Base-by-base conservation (phyloP, 2,888 invertebrate species). In the Agrochola lychnidis region DNA sequence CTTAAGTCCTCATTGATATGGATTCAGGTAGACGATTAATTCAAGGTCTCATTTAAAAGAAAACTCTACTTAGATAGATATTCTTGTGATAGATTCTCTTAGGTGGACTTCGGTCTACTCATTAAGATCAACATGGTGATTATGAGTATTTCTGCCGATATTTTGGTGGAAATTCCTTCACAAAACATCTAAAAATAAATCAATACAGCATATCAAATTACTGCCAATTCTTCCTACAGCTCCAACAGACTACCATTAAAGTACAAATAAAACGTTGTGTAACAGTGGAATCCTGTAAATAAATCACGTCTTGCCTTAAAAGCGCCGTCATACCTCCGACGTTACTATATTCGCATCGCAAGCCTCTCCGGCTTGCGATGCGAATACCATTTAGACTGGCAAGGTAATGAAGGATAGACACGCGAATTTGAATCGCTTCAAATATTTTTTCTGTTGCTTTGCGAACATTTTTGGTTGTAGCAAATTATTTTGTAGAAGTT, bases 341-440 rank as follows among this genome's bases (percentile, higher is more conserved):
- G 75, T 70, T 69, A 72, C 66, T 22, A 51, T 51, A 22, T 51
- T 51, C 51, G 51, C 19, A 51, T 51, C 51, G 22, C 22, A 51
- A 22, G 51, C 51, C 51, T 22, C 22, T 9, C 22, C 22, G 70
- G 56, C 72, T 72, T 19, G 81, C 67, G 70, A 79, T 76, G 73
- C 56, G 68, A 82, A 88, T 81, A 78, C 73, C 81, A 82, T 88
- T 87, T 82, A 70, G 81, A 64, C 48, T 67, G 62, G 42, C 70
- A 59, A 79, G 42, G 80, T 88, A 86, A 88, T 86, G 86, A 82
- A 80, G 51, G 30, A 51, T 48, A 78, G 84, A 76, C 87, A 86
- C 86, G 81, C 77, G 70, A 87, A 82, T 76, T 82, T 57, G 40
- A 64, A 56, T 63, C 4, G 66, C 45, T 56, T 69, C 14, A 68